Evolutionary conservation across 1,140 invertebrate genomes (phyloP).

Genomic region (Drosophila lini): DNA sequence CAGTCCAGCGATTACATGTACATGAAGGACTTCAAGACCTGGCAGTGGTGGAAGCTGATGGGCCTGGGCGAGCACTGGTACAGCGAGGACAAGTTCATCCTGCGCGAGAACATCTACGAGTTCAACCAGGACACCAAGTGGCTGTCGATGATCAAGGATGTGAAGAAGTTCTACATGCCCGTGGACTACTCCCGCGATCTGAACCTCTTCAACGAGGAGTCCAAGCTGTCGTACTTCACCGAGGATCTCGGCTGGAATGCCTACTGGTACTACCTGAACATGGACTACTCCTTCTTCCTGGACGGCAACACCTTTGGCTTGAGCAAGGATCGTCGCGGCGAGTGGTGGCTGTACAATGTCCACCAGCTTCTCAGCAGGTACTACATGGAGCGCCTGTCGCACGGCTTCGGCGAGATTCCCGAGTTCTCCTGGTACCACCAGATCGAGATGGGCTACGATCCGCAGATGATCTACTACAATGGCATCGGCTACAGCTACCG

Average conservation of each 20-base stretch:
- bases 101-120: constrained; percentile 74
- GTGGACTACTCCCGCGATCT: constrained; percentile 85
- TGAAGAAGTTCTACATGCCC: constrained; percentile 73
- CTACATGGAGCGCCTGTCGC: constrained; percentile 88
- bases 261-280: constrained; percentile 89
- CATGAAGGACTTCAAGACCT: constrained; percentile 81
- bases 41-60: constrained; percentile 84
- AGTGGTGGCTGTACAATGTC: constrained; percentile 87
- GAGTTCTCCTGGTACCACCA: constrained; percentile 86
- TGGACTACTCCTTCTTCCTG: constrained; percentile 88
- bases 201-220: constrained; percentile 86
- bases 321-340: constrained; percentile 86
- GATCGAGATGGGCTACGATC: constrained; percentile 87
- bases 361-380: constrained; percentile 87
- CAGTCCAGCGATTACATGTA: constrained; percentile 68
- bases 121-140: constrained; percentile 68
- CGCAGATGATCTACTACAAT: constrained; percentile 87
- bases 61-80: constrained; percentile 77
- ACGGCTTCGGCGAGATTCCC: constrained; percentile 87
- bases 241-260: constrained; percentile 89
- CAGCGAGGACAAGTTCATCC: constrained; percentile 66
- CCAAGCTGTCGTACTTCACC: constrained; percentile 89
- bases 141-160: constrained; percentile 65
- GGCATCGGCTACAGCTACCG: constrained; percentile 88
- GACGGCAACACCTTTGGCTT: constrained; percentile 85